Evolutionary conservation across 2,113 vertebrate species (phyloP).

Genomic region (Mola mola): DNA sequence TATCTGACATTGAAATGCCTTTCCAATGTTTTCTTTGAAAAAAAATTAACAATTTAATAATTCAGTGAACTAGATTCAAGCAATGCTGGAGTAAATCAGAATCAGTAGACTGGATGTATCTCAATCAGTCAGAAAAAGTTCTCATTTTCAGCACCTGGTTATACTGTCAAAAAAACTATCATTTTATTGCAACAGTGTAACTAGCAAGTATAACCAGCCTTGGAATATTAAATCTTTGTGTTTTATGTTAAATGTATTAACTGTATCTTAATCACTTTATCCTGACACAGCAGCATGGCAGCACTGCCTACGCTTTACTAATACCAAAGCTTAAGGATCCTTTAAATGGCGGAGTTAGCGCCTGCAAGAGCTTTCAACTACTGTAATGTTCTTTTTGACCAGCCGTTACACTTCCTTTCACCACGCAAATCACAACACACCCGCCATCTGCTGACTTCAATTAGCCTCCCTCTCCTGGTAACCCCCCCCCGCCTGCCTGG

Average conservation of each 20-base stretch:
- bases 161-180: too few species aligned
- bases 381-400: constrained; percentile 69
- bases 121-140: too few species aligned
- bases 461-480: constrained; percentile 51
- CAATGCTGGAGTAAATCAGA: too few species aligned
- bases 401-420: constrained; percentile 74
- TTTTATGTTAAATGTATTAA: constrained; percentile 8
- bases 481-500: constrained; percentile 26
- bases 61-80: too few species aligned
- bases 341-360: constrained; percentile 68
- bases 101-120: too few species aligned
- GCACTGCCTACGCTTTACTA: constrained; percentile 45
- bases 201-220: too few species aligned
- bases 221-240: background rate
- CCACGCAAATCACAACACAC: constrained; percentile 75
- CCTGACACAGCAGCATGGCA: constrained; percentile 12
- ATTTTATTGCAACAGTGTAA: too few species aligned
- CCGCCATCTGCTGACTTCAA: constrained; percentile 76
- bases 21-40: too few species aligned
- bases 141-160: too few species aligned
- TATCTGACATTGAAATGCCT: too few species aligned
- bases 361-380: constrained; percentile 64
- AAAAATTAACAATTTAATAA: too few species aligned
- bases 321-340: constrained; percentile 52
- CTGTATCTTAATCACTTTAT: background rate